Conservation (phyloP, 2,888 invertebrate species). For the Brenthis ino region DNA sequence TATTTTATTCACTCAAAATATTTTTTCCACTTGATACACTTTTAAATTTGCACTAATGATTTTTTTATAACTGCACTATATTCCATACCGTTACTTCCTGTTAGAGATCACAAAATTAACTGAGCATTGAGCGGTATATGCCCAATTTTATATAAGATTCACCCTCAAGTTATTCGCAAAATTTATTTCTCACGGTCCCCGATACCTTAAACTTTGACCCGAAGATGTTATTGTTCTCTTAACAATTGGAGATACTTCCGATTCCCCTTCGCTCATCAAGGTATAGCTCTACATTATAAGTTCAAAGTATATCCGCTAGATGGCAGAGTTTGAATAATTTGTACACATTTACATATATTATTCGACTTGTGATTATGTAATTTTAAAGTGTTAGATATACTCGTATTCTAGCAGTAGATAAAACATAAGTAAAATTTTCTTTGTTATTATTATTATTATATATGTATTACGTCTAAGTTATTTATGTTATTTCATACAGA, state of each 20-base stretch:
- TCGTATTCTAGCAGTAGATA: too few relatives aligned
- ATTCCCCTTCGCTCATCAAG: conserved; percentile 54
- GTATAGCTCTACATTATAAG: conserved; percentile 44
- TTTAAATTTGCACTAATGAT: conserved; percentile 7
- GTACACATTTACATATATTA: not conserved
- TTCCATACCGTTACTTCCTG: conserved; percentile 67
- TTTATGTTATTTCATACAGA: too few relatives aligned
- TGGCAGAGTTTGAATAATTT: conserved; percentile 49
- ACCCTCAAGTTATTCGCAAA: conserved; percentile 57
- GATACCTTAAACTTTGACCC: conserved; percentile 66
- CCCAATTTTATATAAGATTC: conserved; percentile 67
- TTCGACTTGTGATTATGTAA: too few relatives aligned
- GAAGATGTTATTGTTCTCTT: conserved; percentile 61
- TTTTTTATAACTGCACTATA: conserved; percentile 15
- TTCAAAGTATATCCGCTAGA: conserved; percentile 53
- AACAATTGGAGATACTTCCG: conserved; percentile 67
- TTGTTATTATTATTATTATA: too few relatives aligned
- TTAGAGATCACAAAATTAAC: conserved; percentile 62
- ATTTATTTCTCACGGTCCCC: conserved; percentile 60
- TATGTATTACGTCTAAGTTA: too few relatives aligned
- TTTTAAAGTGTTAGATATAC: too few relatives aligned
- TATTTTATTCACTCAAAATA: not conserved
- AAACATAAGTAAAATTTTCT: too few relatives aligned
- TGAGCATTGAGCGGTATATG: conserved; percentile 57
- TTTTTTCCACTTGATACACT: not conserved